Percentiles rank a stretch among this genome's conserved stretches.
These are phyloP conservation scores for Meganola albula DNA, from an alignment of 2,888 invertebrate species.

Conservation along the genomic window DNA sequence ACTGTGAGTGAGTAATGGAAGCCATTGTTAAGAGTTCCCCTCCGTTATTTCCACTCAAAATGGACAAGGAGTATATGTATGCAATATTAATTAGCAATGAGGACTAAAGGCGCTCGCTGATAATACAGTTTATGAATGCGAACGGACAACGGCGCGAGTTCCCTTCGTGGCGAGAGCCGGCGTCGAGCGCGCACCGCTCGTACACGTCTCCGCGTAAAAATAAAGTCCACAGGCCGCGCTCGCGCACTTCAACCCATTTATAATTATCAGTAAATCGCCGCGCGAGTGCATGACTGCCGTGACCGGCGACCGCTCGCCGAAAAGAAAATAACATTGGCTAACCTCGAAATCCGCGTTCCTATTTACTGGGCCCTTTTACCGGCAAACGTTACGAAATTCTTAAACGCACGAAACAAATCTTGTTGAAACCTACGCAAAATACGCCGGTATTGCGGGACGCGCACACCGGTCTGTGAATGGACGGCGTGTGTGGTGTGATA, in stretches of 20 bases:
- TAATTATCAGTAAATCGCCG: constrained; percentile 77
- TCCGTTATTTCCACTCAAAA: constrained; percentile 67
- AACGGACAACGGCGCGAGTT: constrained; percentile 48
- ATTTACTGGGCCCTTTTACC: constrained; percentile 47
- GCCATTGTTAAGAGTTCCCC: constrained; percentile 53
- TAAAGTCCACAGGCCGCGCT: constrained; percentile 71
- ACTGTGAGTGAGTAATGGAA: constrained; percentile 42
- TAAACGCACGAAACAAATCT: constrained; percentile 40
- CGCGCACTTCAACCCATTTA: constrained; percentile 74
- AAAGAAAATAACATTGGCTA: constrained; percentile 53
- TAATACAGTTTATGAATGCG: constrained; percentile 54
- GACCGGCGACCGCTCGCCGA: constrained; percentile 61
- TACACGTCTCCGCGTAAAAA: constrained; percentile 75
- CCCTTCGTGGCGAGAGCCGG: constrained; percentile 54
- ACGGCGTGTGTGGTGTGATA: constrained; percentile 51
- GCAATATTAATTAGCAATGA: constrained; percentile 68
- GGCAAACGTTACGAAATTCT: constrained; percentile 43
- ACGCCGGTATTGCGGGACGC: constrained; percentile 50
- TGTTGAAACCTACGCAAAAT: constrained; percentile 51
- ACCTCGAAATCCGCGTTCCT: constrained; percentile 46
- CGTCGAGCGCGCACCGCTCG: constrained; percentile 63
- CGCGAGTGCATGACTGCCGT: constrained; percentile 70
- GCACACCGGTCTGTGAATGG: constrained; percentile 41
- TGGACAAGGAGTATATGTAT: constrained; percentile 53
- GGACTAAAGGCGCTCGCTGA: constrained; percentile 58